phyloP scores from a whole-genome alignment of 1,140 invertebrate genomes.

The Ladona fulva region DNA sequence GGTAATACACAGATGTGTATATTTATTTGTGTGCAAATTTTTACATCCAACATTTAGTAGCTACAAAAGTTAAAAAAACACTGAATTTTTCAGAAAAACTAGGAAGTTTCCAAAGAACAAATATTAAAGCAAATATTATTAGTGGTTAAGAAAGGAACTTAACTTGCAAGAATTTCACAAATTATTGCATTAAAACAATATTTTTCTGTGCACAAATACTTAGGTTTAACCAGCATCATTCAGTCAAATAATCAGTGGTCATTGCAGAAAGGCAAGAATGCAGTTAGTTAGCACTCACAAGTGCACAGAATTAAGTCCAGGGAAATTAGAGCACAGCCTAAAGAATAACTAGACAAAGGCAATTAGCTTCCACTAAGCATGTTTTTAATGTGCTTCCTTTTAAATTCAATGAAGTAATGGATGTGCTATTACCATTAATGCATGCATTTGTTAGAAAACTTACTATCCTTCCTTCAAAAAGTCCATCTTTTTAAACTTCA shows the following conservation, averaged over 20 bases:
- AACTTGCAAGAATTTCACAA: background rate
- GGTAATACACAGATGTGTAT: background rate
- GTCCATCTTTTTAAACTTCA: background rate
- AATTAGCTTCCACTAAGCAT: background rate
- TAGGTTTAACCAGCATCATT: background rate
- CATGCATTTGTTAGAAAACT: background rate
- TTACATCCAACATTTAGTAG: background rate
- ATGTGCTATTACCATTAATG: background rate
- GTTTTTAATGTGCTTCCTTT: background rate
- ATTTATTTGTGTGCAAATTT: slow-evolving; percentile 3
- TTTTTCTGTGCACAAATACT: background rate
- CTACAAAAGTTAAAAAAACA: slow-evolving; percentile 6
- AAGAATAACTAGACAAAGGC: background rate
- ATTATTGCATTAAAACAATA: background rate
- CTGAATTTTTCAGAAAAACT: background rate
- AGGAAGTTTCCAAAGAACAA: background rate
- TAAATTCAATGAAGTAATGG: background rate
- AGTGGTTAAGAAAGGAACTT: background rate
- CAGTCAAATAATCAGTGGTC: background rate
- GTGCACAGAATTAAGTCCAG: background rate
- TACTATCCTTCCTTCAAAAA: background rate
- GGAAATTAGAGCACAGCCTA: background rate
- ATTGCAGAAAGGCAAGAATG: background rate
- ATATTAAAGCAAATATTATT: background rate
- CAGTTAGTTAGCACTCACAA: background rate